These are phyloP conservation scores for Sparidentex hasta DNA, from an alignment of 2,797 vertebrate species.

Conservation along the genomic window DNA sequence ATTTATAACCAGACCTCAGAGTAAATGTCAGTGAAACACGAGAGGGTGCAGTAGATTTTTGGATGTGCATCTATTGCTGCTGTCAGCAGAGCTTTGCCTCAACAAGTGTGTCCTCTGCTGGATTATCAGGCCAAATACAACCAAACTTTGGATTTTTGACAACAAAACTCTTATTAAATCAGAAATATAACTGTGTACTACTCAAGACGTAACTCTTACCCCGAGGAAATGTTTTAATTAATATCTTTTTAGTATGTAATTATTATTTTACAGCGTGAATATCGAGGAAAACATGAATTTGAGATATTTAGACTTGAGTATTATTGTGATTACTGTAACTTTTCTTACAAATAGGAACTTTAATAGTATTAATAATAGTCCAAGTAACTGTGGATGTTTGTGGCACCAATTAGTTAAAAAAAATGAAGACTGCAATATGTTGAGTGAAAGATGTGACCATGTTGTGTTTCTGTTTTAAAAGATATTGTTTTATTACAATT, in stretches of 20 bases:
- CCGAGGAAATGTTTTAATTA: neutral
- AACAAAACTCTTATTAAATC: neutral
- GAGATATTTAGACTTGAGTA: neutral
- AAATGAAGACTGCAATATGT: too few relatives aligned
- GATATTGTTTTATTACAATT: too few relatives aligned
- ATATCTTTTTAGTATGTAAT: neutral
- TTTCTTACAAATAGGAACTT: neutral
- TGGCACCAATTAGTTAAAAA: too few relatives aligned
- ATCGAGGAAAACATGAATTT: neutral
- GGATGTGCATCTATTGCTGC: neutral
- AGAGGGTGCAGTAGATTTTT: neutral
- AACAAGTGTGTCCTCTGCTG: constrained; percentile 28
- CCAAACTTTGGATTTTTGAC: neutral
- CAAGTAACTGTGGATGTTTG: too few relatives aligned
- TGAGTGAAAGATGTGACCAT: too few relatives aligned
- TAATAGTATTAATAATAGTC: too few relatives aligned
- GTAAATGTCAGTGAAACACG: neutral
- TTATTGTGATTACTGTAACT: neutral
- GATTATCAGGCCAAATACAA: neutral
- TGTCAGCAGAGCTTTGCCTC: neutral
- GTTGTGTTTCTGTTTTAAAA: too few relatives aligned
- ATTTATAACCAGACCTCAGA: neutral
- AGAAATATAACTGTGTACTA: neutral
- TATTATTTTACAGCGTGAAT: neutral
- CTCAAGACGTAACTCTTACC: neutral